phyloP scores from a whole-genome alignment of 2,797 vertebrate genomes.

The Pseudochirops cupreus region DNA sequence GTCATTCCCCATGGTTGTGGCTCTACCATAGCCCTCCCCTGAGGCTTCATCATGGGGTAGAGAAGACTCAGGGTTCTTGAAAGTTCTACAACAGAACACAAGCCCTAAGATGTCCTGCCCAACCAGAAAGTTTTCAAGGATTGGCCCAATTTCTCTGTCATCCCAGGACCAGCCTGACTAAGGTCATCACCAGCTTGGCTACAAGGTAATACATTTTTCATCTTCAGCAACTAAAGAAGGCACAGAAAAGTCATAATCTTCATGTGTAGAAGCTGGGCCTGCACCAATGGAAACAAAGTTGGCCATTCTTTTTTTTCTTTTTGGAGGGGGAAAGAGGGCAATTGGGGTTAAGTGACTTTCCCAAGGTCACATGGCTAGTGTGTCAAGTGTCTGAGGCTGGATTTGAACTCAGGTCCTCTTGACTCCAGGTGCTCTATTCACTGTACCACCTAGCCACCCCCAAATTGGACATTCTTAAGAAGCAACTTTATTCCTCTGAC shows the following conservation, averaged over 20 bases:
- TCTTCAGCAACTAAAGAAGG: not conserved
- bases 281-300: not conserved
- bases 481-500: not conserved
- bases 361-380: too few relatives aligned
- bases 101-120: not conserved
- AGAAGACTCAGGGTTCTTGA: not conserved
- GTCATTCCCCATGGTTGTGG: not conserved
- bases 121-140: not conserved
- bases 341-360: too few relatives aligned
- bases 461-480: too few relatives aligned
- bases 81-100: not conserved
- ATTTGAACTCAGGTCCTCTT: too few relatives aligned
- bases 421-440: too few relatives aligned
- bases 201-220: not conserved
- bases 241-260: not conserved
- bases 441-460: too few relatives aligned
- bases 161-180: not conserved
- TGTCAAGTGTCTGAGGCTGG: too few relatives aligned
- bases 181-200: not conserved
- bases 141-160: not conserved
- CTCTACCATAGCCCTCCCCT: not conserved
- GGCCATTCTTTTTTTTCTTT: too few relatives aligned
- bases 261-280: not conserved
- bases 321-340: too few relatives aligned
- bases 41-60: not conserved